Evolutionary conservation across 1,140 invertebrate species (phyloP).

Genomic region (Drosophila repleta): DNA sequence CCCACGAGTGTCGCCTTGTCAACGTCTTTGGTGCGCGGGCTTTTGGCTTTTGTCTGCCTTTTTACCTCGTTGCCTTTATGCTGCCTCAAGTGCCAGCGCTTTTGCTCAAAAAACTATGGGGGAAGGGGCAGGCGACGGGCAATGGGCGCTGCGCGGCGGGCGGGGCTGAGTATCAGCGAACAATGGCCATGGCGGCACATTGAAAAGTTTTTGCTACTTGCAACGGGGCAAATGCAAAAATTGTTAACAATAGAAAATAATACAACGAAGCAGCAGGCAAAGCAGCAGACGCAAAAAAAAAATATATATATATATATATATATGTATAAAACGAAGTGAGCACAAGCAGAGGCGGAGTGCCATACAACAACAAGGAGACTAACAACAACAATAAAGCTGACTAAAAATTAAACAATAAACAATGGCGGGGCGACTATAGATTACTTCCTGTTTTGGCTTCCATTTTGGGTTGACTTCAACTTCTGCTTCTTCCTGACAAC

Average conservation of each 20-base stretch:
- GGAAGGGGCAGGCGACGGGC: background rate
- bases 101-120: constrained; percentile 23
- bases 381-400: constrained; percentile 57
- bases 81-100: constrained; percentile 73
- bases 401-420: constrained; percentile 83
- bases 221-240: constrained; percentile 75
- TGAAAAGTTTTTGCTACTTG: constrained; percentile 80
- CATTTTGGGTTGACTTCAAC: constrained; percentile 54
- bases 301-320: too few species aligned
- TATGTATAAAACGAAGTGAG: constrained; percentile 27
- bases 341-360: background rate
- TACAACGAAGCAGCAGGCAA: constrained; percentile 42
- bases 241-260: constrained; percentile 82
- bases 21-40: constrained; percentile 39
- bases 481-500: constrained; percentile 6
- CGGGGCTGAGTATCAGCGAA: constrained; percentile 22
- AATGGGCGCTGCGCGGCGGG: background rate
- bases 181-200: constrained; percentile 61
- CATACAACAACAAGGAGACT: constrained; percentile 37
- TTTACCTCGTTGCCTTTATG: constrained; percentile 57
- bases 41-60: constrained; percentile 20
- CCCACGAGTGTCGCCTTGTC: constrained; percentile 43
- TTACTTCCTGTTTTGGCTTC: constrained; percentile 80
- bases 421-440: constrained; percentile 79
- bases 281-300: constrained; percentile 37